These are phyloP conservation scores for Centruroides sculpturatus DNA, from an alignment of 1,140 invertebrate species.

Conservation along the genomic window DNA sequence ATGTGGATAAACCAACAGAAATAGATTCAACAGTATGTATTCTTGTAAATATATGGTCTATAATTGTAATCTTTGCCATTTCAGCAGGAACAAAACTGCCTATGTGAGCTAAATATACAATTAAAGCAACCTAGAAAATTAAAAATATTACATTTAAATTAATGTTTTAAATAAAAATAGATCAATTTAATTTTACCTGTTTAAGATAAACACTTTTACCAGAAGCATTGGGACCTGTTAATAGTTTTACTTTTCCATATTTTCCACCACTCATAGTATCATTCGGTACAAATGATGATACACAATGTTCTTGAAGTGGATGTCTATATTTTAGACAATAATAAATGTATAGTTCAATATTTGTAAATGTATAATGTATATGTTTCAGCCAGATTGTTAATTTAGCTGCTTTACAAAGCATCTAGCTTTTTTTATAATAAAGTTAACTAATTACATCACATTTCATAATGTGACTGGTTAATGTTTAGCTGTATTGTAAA, in stretches of 20 bases:
- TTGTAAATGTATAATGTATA: too few relatives aligned
- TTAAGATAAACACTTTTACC: slow-evolving; percentile 87
- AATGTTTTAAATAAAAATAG: not conserved
- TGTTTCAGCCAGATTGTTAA: too few relatives aligned
- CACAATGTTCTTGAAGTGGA: slow-evolving; percentile 53
- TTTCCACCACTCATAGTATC: slow-evolving; percentile 40
- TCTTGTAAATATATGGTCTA: slow-evolving; percentile 58
- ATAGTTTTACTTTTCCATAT: slow-evolving; percentile 47
- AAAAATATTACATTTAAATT: not conserved
- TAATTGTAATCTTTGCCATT: slow-evolving; percentile 46
- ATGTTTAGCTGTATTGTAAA: too few relatives aligned
- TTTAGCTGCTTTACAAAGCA: too few relatives aligned
- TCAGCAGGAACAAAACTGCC: slow-evolving; percentile 78
- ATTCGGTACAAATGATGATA: slow-evolving; percentile 55
- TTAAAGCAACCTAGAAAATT: slow-evolving; percentile 47
- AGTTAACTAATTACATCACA: too few relatives aligned
- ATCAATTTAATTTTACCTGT: slow-evolving; percentile 36
- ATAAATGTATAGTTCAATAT: not conserved
- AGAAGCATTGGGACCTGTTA: slow-evolving; percentile 79
- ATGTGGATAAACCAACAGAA: slow-evolving; percentile 63
- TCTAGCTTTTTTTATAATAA: too few relatives aligned
- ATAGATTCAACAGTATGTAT: slow-evolving; percentile 57
- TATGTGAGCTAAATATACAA: slow-evolving; percentile 70
- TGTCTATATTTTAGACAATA: slow-evolving; percentile 36
- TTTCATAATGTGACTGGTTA: too few relatives aligned